Percentiles rank a stretch among this genome's conserved stretches.
Evolutionary conservation across 1,140 invertebrate species (phyloP).

Genomic region (Anagrus nilaparvatae): DNA sequence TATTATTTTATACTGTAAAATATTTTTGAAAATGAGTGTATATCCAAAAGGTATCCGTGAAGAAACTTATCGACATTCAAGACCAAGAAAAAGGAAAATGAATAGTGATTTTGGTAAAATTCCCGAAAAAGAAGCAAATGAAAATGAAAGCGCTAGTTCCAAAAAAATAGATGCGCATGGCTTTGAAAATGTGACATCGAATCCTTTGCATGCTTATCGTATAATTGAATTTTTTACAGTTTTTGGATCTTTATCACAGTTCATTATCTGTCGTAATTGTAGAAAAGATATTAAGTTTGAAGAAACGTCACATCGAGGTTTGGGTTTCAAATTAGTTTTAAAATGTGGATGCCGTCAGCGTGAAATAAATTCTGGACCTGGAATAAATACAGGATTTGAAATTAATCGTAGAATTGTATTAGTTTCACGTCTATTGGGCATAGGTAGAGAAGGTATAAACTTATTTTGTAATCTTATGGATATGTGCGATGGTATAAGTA

Average conservation of each 20-base stretch:
- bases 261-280: conserved; percentile 15
- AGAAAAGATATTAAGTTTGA: conserved; percentile 17
- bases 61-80: conserved; percentile 9
- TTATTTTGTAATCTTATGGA: conserved; percentile 18
- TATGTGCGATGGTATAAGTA: conserved; percentile 5
- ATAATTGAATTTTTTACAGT: conserved; percentile 21
- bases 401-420: conserved; percentile 19
- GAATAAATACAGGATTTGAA: conserved; percentile 17
- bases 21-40: conserved; percentile 11
- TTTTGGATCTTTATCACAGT: conserved; percentile 13
- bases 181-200: conserved; percentile 10
- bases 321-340: conserved; percentile 17
- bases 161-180: conserved; percentile 12
- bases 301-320: conserved; percentile 14
- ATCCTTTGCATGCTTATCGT: conserved; percentile 14
- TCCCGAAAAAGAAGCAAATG: not conserved
- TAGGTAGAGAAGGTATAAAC: conserved; percentile 17
- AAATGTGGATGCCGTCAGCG: conserved; percentile 11
- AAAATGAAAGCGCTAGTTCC: conserved; percentile 8
- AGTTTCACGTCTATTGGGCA: conserved; percentile 17
- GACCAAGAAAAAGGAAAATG: conserved; percentile 10
- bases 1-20: conserved; percentile 13
- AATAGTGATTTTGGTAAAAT: conserved; percentile 7
- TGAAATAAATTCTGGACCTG: conserved; percentile 11
- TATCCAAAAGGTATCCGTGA: conserved; percentile 2